phyloP scores from a whole-genome alignment of 1,140 invertebrate species.

The Aphaenogaster floridana region DNA sequence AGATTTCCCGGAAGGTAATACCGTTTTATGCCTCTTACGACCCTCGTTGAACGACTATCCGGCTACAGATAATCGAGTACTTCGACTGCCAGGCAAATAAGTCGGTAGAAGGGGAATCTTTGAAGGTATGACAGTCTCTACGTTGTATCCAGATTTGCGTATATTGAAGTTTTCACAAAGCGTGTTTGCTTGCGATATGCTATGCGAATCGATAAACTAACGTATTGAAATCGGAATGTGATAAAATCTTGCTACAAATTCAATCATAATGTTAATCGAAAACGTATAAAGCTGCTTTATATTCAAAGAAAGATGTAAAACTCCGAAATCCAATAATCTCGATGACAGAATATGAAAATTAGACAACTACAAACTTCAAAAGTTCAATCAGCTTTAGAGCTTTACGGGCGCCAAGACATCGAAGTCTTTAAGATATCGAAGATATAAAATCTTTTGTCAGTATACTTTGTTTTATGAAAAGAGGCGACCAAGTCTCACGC shows the following conservation, averaged over 20 bases:
- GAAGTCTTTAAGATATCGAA: neutral
- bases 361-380: neutral
- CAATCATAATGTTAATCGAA: constrained; percentile 42
- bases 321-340: constrained; percentile 10
- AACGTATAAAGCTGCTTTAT: constrained; percentile 19
- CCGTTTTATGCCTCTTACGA: constrained; percentile 71
- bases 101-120: constrained; percentile 27
- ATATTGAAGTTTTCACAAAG: constrained; percentile 56
- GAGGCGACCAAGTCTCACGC: neutral
- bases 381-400: neutral
- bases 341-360: constrained; percentile 13
- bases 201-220: constrained; percentile 44
- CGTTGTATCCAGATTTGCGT: constrained; percentile 43
- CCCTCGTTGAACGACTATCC: constrained; percentile 66
- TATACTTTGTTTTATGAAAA: neutral
- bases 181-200: constrained; percentile 26
- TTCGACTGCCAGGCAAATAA: constrained; percentile 69
- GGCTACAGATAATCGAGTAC: constrained; percentile 73
- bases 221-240: constrained; percentile 31
- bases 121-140: constrained; percentile 40
- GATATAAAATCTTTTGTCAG: neutral
- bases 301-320: constrained; percentile 13
- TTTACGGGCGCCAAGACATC: neutral
- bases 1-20: constrained; percentile 72
- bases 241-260: constrained; percentile 14